Base-by-base conservation (phyloP, 2,888 invertebrate genomes). In the Synanthedon myopaeformis region DNA sequence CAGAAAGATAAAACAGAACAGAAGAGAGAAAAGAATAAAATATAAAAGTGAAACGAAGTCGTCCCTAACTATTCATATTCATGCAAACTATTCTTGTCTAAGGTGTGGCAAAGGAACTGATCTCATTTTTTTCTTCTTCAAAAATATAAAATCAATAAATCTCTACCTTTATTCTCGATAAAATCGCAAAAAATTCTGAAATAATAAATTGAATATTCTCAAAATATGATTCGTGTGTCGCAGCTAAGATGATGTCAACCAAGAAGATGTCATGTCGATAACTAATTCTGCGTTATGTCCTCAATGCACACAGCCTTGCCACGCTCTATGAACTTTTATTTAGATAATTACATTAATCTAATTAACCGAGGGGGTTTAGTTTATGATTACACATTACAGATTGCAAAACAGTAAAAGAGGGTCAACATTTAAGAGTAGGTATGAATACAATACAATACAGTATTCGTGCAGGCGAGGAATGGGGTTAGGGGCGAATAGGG, bases 241-340 rank as follows among this genome's bases (percentile, higher is more conserved):
- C 73, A 72, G 72, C 81, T 86, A 85, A 64, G 75, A 83, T 86
- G 86, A 83, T 81, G 74, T 81, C 66, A 75, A 77, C 73, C 65
- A 80, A 76, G 78, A 82, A 70, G 72, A 83, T 83, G 82, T 72
- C 76, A 80, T 76, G 80, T 82, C 73, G 72, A 82, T 68, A 81
- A 74, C 87, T 86, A 86, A 76, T 74, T 78, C 82, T 83, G 85
- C 86, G 76, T 86, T 82, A 79, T 87, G 88, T 88, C 88, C 88
- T 88, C 87, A 88, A 88, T 89, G 90, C 89, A 90, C 91, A 91
- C 91, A 91, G 91, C 91, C 90, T 91, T 90, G 91, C 91, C 91
- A 91, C 91, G 91, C 91, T 88, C 88, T 88, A 88, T 84, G 79
- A 86, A 77, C 35, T 35, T 35, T 83, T 76, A 70, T 68, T 70